Evolutionary conservation across 2,888 invertebrate species (phyloP), one percentile per base, ranked within the genome.

Genomic region (Eubasilissa splendida): DNA sequence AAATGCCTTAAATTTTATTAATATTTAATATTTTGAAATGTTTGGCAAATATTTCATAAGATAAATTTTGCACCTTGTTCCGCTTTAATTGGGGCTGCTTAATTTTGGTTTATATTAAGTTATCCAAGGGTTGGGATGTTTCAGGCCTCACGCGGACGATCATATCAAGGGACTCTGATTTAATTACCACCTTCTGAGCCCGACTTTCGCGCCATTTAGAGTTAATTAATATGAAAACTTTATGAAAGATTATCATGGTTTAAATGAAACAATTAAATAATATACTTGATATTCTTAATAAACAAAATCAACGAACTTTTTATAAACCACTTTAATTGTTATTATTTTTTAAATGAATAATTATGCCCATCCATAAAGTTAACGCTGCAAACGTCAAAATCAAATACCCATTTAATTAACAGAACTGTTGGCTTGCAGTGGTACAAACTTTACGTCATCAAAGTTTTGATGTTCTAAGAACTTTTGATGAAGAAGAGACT

Each of bases 21-120:
- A 22, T 22, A 22, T 22, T 22, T 22, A 22, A 58, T 8, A 58
- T n/a, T 58, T 58, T n/a, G 9, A 68, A 42, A 33, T 50, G 42
- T 5, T 42, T 42, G 50, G 22, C 31, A 11, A 12, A 31, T 56
- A 73, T 56, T 50, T 33, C 68, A 33, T 50, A 42, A 42, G 8
- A 52, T 33, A 50, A 68, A 52, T 56, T 56, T 33, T 12, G n/a
- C 58, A 31, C 58, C 58, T 31, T 42, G 4, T 42, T 5, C 77
- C 56, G 12, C 31, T 33, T 68, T 50, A 66, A 58, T 77, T 52
- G 58, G 68, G 11, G 68, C 31, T 58, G 77, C 58, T 58, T 68
- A 68, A 70, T 68, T 77, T 58, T 54, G 58, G 68, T 77, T 77
- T 77, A 53, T 68, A 68, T 77, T 77, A 58, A 77, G 58, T 77